Base-by-base conservation (phyloP, 2,888 invertebrate species). In the Bimastos eiseni region DNA sequence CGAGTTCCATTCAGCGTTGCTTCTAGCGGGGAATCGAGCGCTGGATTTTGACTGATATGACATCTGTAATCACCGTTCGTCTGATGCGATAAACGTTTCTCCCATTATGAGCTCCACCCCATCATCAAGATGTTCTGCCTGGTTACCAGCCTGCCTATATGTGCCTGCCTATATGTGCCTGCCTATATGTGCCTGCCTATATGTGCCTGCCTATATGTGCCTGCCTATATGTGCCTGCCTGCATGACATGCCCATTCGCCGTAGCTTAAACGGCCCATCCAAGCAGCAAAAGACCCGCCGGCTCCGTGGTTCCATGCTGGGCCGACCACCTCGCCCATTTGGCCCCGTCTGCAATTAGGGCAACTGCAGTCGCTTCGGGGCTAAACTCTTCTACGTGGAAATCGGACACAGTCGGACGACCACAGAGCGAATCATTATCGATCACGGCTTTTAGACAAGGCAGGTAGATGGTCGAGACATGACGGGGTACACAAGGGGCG, bases 121-220 rank as follows among this genome's bases (percentile, higher is more conserved):
- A n/a, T 70, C 30, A 70, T 70, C 70, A 70, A 70, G 70, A 70
- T n/a, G n/a, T 70, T n/a, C 70, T 70, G 70, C n/a, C n/a, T 70
- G n/a, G 11, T n/a, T 30, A 11, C 30, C 55, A 2, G 5, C 55
- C 24, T 30, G 55, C 24, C 55, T 30, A 8, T n/a, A n/a, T n/a
- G 4, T 70, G n/a, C n/a, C 70, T n/a, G 70, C 11, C n/a, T n/a
- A n/a, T n/a, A n/a, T n/a, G n/a, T n/a, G 8, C 17, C 30, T 30
- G n/a, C 11, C 70, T 70, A 8, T 70, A 8, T n/a, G 4, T 70
- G n/a, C n/a, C 70, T n/a, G 70, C 11, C n/a, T n/a, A n/a, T n/a
- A n/a, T n/a, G n/a, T n/a, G 70, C 5, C 70, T n/a, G 70, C 6
- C 70, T n/a, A 41, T 70, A 1, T 13, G 4, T 49, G 24, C 24